These are phyloP conservation scores for Malurus leucopterus DNA, from an alignment of 2,797 vertebrate species.

Conservation along the genomic window DNA sequence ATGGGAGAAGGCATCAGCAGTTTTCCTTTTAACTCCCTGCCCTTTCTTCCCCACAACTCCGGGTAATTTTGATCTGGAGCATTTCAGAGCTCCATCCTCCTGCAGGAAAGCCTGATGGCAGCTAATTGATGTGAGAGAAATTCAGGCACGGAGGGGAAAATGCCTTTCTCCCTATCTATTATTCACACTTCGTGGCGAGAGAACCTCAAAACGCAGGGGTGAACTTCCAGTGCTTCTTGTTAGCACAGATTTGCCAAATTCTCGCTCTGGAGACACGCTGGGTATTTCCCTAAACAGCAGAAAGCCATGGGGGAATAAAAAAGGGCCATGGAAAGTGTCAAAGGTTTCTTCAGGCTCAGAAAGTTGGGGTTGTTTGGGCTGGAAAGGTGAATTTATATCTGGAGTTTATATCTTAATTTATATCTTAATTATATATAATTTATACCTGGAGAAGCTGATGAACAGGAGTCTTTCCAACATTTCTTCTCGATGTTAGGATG, in stretches of 20 bases:
- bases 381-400: not conserved
- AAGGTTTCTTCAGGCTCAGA: not conserved
- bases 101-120: not conserved
- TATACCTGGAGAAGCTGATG: too few species aligned
- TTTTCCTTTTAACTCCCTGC: conserved; percentile 2
- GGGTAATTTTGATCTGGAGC: not conserved
- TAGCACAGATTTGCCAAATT: not conserved
- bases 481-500: too few species aligned
- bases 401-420: too few species aligned
- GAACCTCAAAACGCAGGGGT: not conserved
- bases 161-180: not conserved
- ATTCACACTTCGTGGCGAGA: not conserved
- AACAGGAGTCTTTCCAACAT: too few species aligned
- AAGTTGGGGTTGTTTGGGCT: not conserved
- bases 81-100: not conserved
- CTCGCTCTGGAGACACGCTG: not conserved
- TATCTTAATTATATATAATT: too few species aligned
- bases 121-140: not conserved
- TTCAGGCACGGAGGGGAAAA: not conserved
- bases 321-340: not conserved
- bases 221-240: not conserved
- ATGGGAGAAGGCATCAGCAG: not conserved
- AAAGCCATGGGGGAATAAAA: not conserved
- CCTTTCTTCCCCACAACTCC: not conserved
- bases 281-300: not conserved